Evolutionary conservation across 2,888 invertebrate genomes (phyloP), one percentile per base, ranked within the genome.

Genomic region (Zele albiditarsus): DNA sequence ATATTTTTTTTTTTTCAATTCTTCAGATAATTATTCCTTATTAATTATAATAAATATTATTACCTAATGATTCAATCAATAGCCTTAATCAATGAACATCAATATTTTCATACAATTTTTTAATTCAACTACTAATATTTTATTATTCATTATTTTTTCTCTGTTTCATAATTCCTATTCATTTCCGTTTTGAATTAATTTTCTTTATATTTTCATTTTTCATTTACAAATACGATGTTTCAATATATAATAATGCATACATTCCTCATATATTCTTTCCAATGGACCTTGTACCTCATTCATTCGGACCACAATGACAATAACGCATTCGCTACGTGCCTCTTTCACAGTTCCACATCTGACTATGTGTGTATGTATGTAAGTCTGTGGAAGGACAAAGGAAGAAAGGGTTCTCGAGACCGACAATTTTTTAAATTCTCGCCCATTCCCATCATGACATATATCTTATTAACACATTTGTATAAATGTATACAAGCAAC

Each of bases 221-320:
- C 20, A 53, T 20, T 53, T 20, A 27, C 8, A 27, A 25, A 27
- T 20, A 60, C 8, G 57, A n/a, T 46, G 46, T n/a, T 46, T 46
- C 46, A 6, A 8, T 53, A 20, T n/a, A 62, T 68, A 68, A 69
- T 69, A 69, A 46, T 69, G 74, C 57, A 38, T 53, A 33, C 49
- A 33, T 69, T 49, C 69, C 53, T 62, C 28, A 28, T 16, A n/a
- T 69, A n/a, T 33, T 58, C 23, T 58, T 33, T 49, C 31, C 38
- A 28, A 71, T 42, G 58, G 69, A 63, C 74, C 74, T 69, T 74
- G 74, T 74, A 62, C 69, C 68, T 62, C 69, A 74, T 74, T 62
- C 58, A 25, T 12, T 20, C 38, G 23, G 20, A 53, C 53, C 20
- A 53, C 53, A 53, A 53, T 53, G 53, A 53, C 53, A 53, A 20